Conservation (phyloP, 1,140 invertebrate species). For the Eumeta japonica region DNA sequence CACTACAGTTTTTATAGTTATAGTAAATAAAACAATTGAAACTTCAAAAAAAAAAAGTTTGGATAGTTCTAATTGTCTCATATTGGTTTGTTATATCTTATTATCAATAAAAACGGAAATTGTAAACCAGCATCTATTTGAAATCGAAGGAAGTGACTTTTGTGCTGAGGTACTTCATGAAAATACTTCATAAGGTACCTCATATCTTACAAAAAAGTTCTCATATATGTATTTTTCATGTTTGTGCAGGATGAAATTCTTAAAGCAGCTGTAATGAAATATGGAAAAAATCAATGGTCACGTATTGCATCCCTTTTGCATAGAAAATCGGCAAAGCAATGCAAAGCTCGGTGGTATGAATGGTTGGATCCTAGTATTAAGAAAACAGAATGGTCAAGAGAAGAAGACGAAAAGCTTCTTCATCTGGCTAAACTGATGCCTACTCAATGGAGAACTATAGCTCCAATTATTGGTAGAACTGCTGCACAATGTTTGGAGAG, state of each 20-base stretch:
- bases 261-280: constrained; percentile 99
- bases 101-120: background rate
- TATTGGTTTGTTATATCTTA: too few species aligned
- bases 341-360: constrained; percentile 99
- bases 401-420: constrained; percentile 98
- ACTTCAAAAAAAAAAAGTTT: too few species aligned
- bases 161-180: too few species aligned
- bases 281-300: constrained; percentile 99
- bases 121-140: background rate
- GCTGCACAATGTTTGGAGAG: constrained; percentile 97
- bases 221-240: too few species aligned
- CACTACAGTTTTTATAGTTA: too few species aligned
- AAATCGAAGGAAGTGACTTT: background rate
- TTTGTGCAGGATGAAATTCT: constrained; percentile 99
- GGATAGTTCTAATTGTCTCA: too few species aligned
- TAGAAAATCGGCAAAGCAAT: constrained; percentile 98
- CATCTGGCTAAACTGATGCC: constrained; percentile 99
- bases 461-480: constrained; percentile 97
- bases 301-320: constrained; percentile 98
- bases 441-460: constrained; percentile 99
- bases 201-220: too few species aligned
- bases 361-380: constrained; percentile 99
- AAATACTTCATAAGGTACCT: too few species aligned
- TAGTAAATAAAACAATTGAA: too few species aligned
- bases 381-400: constrained; percentile 99